Conservation (phyloP, 2,797 vertebrate genomes). For the Phaenicophaeus curvirostris region DNA sequence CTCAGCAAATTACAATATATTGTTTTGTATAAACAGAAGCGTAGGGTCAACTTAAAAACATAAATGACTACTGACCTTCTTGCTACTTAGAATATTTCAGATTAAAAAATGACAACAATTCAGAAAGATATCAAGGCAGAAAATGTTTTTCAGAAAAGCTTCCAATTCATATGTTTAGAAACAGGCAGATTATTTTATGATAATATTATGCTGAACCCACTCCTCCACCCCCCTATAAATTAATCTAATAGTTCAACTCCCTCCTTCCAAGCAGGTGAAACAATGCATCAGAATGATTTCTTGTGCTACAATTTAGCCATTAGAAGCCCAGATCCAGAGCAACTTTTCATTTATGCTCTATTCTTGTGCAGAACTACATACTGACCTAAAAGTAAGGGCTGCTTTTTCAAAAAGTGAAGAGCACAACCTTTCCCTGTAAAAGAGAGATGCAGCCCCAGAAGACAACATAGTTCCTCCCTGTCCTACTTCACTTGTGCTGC, state of each 20-base stretch:
- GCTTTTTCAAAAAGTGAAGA: background rate
- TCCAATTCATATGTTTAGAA: background rate
- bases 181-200: background rate
- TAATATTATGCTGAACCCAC: background rate
- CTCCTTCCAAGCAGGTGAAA: background rate
- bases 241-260: background rate
- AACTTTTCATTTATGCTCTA: background rate
- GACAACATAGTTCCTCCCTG: background rate
- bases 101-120: rapidly evolving
- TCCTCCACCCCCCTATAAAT: background rate
- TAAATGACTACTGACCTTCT: background rate
- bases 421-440: background rate
- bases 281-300: background rate
- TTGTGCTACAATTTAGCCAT: background rate
- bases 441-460: background rate
- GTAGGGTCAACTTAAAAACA: background rate
- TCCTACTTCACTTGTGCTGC: background rate
- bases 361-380: background rate
- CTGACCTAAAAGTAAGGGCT: background rate
- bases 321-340: background rate
- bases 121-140: background rate
- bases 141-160: background rate
- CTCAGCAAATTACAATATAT: background rate
- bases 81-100: background rate
- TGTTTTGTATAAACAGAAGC: background rate